Evolutionary conservation across 2,113 vertebrate species (phyloP), one percentile per base, ranked within the genome.

Genomic region (Lampris incognitus): DNA sequence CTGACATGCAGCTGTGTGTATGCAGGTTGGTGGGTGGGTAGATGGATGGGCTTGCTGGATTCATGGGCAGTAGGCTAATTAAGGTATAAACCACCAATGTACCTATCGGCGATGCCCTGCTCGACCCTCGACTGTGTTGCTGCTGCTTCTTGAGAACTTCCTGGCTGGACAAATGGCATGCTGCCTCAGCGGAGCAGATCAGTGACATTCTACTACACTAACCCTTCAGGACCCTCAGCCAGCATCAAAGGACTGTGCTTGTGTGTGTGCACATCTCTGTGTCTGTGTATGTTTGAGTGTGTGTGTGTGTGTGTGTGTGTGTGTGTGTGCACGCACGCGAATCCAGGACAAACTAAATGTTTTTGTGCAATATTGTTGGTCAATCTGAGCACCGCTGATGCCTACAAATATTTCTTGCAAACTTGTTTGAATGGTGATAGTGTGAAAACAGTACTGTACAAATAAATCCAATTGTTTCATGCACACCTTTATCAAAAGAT

Each of bases 181-280:
- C 77, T 65, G 82, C 84, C 87, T 92, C 83, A 90, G 88, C 87
- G 85, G 76, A 81, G 82, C 75, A 76, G 87, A 91, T 92, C 91
- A 88, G 79, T 92, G 89, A 89, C 90, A 91, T 92, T 91, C 87
- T 88, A 79, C 76, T 75, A 50, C 44, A 83, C 73, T 54, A 58
- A 82, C 86, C 87, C 87, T 73, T 77, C 72, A 82, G 86, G 85
- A 76, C 80, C 13, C 58, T 82, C 50, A 61, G 42, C 60, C 74
- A 76, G 74, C 66, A 13, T 13, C 58, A 61, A 6, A 51, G 41
- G 41, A 0, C 4, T 39, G 69, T 44, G 51, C 38, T 51, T 41
- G 44, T 67, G 72, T 75, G 63, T 57, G 8, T 64, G 70, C 9
- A 39, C 9, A 57, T 40, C 38, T 6, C 9, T 64, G 39, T 81